Evolutionary conservation across 2,797 vertebrate genomes (phyloP).

Genomic region (Phrynocephalus vlangalii): DNA sequence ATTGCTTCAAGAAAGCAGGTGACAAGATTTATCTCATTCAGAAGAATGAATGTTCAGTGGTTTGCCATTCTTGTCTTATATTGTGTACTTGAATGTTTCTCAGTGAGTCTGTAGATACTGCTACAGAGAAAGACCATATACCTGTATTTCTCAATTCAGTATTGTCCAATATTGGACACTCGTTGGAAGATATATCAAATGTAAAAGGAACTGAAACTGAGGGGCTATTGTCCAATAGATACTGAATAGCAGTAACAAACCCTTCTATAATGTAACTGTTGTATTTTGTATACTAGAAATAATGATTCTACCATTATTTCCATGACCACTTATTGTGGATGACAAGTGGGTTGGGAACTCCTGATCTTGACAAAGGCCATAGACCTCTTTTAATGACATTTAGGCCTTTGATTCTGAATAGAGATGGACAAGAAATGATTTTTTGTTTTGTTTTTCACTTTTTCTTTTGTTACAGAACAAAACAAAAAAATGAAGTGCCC

Average conservation of each 20-base stretch:
- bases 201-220: not conserved
- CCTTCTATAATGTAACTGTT: not conserved
- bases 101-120: not conserved
- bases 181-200: no score
- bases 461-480: no score
- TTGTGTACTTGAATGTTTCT: not conserved
- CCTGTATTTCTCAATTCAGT: not conserved
- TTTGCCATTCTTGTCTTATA: not conserved
- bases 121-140: not conserved
- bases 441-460: no score
- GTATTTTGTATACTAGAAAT: not conserved
- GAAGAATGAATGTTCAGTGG: not conserved
- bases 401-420: not conserved
- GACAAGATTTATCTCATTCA: not conserved
- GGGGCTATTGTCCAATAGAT: not conserved
- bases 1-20: not conserved
- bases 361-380: not conserved
- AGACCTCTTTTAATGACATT: not conserved
- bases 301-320: not conserved
- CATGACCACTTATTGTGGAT: constrained; percentile 4
- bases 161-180: constrained; percentile 29
- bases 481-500: no score
- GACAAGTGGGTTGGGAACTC: not conserved
- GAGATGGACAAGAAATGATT: no score
- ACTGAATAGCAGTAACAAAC: not conserved